Evolutionary conservation across 2,888 invertebrate species (phyloP).

Genomic region (Crematogaster levior): DNA sequence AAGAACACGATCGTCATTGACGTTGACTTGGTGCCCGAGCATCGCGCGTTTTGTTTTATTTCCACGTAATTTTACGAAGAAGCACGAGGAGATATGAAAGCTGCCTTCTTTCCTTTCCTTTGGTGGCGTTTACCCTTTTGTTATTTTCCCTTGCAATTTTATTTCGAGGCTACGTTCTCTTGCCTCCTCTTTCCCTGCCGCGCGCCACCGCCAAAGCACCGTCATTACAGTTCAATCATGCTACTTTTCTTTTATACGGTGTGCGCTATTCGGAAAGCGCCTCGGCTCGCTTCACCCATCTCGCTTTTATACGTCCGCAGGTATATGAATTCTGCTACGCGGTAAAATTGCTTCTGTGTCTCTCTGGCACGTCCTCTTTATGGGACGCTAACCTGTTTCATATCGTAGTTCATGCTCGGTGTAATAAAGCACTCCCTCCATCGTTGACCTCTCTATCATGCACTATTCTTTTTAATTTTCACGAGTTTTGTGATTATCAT

Average conservation of each 20-base stretch:
- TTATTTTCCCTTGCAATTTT: constrained; percentile 76
- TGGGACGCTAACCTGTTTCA: constrained; percentile 75
- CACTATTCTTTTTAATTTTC: constrained; percentile 36
- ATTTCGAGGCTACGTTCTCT: constrained; percentile 70
- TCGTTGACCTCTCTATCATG: constrained; percentile 18
- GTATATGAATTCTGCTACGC: constrained; percentile 81
- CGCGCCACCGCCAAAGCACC: constrained; percentile 59
- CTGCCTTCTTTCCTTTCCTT: constrained; percentile 37
- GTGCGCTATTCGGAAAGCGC: constrained; percentile 77
- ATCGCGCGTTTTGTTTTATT: constrained; percentile 19
- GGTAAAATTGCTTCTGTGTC: constrained; percentile 82
- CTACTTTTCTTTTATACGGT: constrained; percentile 77
- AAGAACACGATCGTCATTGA: constrained; percentile 21
- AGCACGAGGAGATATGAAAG: constrained; percentile 52
- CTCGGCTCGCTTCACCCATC: constrained; percentile 63
- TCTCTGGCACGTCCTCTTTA: constrained; percentile 78
- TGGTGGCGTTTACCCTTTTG: constrained; percentile 69
- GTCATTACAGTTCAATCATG: constrained; percentile 82
- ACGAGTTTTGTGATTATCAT: not conserved
- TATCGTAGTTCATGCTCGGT: constrained; percentile 69
- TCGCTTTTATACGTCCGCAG: constrained; percentile 77
- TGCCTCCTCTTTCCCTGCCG: constrained; percentile 48
- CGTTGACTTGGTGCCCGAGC: not conserved
- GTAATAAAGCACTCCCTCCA: constrained; percentile 66
- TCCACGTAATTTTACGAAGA: constrained; percentile 29